Conservation (phyloP, 35 echinoderm and acorn worm genomes). For the Diadema setosum region DNA sequence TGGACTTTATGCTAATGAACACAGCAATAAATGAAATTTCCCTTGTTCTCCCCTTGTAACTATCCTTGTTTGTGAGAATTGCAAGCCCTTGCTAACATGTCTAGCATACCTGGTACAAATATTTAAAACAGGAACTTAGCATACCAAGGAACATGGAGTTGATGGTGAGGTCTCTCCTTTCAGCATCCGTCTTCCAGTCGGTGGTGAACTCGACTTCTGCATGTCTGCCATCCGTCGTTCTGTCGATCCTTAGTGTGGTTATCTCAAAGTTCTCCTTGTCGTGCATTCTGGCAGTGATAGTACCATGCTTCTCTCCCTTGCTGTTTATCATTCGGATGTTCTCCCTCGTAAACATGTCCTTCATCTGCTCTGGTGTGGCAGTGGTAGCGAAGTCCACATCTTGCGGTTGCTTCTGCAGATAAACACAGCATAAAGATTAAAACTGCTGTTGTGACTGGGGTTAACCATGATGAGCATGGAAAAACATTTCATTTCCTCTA, state of each 20-base stretch:
- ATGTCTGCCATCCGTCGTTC: slow-evolving; percentile 86
- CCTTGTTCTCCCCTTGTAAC: too few relatives aligned
- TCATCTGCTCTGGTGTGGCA: slow-evolving; percentile 88
- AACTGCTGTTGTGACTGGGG: background rate
- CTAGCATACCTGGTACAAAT: too few relatives aligned
- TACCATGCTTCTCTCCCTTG: slow-evolving; percentile 97
- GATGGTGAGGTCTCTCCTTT: slow-evolving; percentile 92
- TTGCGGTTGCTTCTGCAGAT: slow-evolving; percentile 75
- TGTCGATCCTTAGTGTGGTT: slow-evolving; percentile 82
- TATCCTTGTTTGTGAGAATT: too few relatives aligned
- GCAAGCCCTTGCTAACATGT: too few relatives aligned
- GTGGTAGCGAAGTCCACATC: slow-evolving; percentile 98
- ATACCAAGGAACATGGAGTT: slow-evolving; percentile 98
- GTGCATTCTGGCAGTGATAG: slow-evolving; percentile 86
- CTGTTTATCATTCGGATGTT: slow-evolving; percentile 91
- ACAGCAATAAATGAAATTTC: too few relatives aligned
- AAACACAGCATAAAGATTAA: background rate
- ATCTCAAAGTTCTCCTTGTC: slow-evolving; percentile 93
- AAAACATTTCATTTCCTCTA: background rate
- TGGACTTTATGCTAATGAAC: too few relatives aligned
- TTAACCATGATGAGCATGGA: background rate
- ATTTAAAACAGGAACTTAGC: too few relatives aligned
- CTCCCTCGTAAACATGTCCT: slow-evolving; percentile 84
- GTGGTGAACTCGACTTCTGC: slow-evolving; percentile 98
- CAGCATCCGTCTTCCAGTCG: slow-evolving; percentile 95